phyloP scores from a whole-genome alignment of 2,888 invertebrate species.

The Drosophila bunnanda region DNA sequence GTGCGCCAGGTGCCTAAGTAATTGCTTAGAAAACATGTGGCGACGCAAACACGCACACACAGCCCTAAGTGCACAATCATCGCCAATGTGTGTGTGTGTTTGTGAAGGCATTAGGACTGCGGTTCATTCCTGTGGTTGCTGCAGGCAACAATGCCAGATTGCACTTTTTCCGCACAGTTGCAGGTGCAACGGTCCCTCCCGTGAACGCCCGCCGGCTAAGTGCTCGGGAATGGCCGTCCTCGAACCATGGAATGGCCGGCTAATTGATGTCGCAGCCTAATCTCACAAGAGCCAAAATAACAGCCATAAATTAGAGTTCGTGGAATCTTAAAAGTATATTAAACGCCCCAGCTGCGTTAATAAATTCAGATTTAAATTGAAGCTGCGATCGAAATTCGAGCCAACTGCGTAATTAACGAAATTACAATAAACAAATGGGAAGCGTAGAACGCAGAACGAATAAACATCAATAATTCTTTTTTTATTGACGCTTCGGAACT shows the following conservation, averaged over 20 bases:
- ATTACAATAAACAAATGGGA: conserved; percentile 50
- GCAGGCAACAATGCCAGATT: conserved; percentile 48
- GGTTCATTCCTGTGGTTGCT: conserved; percentile 64
- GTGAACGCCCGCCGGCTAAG: conserved; percentile 51
- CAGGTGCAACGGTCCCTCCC: conserved; percentile 28
- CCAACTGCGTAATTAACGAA: conserved; percentile 54
- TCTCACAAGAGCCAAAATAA: conserved; percentile 15
- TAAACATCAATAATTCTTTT: conserved; percentile 30
- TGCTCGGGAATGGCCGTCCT: conserved; percentile 33
- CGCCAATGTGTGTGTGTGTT: conserved; percentile 34
- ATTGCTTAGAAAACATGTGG: conserved; percentile 81
- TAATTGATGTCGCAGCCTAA: conserved; percentile 36
- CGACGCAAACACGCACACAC: conserved; percentile 48
- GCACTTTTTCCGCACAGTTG: conserved; percentile 65
- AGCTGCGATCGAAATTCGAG: conserved; percentile 1
- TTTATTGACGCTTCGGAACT: conserved; percentile 16
- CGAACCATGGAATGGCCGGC: conserved; percentile 17
- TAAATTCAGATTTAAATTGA: conserved; percentile 18
- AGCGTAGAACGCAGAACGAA: conserved; percentile 23
- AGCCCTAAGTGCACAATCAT: conserved; percentile 59
- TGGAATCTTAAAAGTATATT: conserved; percentile 13
- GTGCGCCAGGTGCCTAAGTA: conserved; percentile 56
- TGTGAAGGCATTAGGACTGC: conserved; percentile 71
- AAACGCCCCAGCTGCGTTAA: neutral
- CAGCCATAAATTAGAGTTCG: conserved; percentile 12